These are phyloP conservation scores for Acrobasis suavella DNA, from an alignment of 2,888 invertebrate genomes.

Conservation along the genomic window DNA sequence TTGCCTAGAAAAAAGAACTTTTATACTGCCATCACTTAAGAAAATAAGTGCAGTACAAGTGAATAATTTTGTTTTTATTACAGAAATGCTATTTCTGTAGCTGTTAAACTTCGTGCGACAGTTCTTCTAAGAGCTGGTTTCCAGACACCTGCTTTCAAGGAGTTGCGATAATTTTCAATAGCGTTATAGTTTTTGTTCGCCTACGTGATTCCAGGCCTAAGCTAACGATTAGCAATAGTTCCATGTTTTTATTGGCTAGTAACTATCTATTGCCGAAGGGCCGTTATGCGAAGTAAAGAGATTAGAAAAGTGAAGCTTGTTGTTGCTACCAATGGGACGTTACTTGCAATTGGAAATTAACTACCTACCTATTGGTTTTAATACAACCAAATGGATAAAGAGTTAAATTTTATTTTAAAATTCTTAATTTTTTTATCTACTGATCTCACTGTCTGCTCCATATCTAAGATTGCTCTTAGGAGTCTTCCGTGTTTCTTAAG, in stretches of 20 bases:
- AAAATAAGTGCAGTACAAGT: no score
- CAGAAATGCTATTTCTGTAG: not conserved
- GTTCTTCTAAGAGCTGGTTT: slow-evolving; percentile 15
- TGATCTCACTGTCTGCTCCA: no score
- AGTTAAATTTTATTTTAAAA: no score
- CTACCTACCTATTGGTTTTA: no score
- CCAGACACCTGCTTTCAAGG: slow-evolving; percentile 18
- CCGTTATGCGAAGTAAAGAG: slow-evolving; percentile 20
- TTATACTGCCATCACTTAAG: no score
- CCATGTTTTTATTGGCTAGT: slow-evolving; percentile 18
- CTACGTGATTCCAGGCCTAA: slow-evolving; percentile 20
- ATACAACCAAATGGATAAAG: no score
- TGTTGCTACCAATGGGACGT: not conserved
- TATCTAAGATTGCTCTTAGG: no score
- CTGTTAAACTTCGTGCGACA: slow-evolving; percentile 1
- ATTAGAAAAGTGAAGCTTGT: not conserved
- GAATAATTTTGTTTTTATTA: no score
- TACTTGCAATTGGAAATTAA: no score
- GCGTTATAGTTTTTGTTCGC: slow-evolving; percentile 21
- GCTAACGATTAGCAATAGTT: slow-evolving; percentile 23
- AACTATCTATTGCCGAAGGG: slow-evolving; percentile 47
- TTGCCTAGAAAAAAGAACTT: no score
- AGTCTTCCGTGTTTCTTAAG: no score
- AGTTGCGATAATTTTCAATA: slow-evolving; percentile 23
- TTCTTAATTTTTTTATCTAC: no score